phyloP scores from a whole-genome alignment of 2,113 vertebrate species.

The Forbesichthys papilliferus region DNA sequence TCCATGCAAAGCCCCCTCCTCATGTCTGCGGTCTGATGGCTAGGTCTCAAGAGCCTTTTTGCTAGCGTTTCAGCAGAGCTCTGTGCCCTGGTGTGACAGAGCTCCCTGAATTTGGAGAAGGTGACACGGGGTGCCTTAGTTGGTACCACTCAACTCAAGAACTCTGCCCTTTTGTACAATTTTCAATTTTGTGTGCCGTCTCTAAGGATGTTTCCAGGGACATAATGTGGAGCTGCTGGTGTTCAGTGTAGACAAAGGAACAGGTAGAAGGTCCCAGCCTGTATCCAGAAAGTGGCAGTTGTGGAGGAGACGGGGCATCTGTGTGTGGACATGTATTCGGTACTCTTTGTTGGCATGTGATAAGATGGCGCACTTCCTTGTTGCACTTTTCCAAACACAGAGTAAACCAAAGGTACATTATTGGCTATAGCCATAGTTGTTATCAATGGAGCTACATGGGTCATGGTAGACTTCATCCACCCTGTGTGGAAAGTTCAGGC shows the following conservation, averaged over 20 bases:
- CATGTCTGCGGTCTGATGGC: constrained; percentile 27
- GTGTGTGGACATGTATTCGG: constrained; percentile 1
- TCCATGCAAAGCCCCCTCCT: constrained; percentile 24
- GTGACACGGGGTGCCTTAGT: constrained; percentile 4
- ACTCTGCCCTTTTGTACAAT: constrained; percentile 10
- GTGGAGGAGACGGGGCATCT: not conserved
- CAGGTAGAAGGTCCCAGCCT: not conserved
- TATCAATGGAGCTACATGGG: not conserved
- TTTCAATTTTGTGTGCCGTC: not conserved
- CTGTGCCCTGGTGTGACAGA: constrained; percentile 15
- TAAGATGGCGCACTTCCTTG: constrained; percentile 19
- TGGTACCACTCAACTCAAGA: constrained; percentile 10
- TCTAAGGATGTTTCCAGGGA: not conserved
- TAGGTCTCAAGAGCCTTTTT: not conserved
- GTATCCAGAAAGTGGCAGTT: not conserved
- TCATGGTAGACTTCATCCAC: not conserved
- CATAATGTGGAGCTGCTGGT: not conserved
- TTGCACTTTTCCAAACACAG: constrained; percentile 5
- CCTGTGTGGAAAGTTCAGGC: not conserved
- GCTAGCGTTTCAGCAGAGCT: constrained; percentile 6
- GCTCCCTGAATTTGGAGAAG: constrained; percentile 11
- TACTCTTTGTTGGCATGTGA: not conserved
- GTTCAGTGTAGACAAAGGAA: constrained; percentile 2
- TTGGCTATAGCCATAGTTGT: constrained; percentile 3
- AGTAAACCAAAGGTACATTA: constrained; percentile 1